These are phyloP conservation scores for Tetramorium bicarinatum DNA, from an alignment of 2,888 invertebrate genomes.

Conservation along the genomic window DNA sequence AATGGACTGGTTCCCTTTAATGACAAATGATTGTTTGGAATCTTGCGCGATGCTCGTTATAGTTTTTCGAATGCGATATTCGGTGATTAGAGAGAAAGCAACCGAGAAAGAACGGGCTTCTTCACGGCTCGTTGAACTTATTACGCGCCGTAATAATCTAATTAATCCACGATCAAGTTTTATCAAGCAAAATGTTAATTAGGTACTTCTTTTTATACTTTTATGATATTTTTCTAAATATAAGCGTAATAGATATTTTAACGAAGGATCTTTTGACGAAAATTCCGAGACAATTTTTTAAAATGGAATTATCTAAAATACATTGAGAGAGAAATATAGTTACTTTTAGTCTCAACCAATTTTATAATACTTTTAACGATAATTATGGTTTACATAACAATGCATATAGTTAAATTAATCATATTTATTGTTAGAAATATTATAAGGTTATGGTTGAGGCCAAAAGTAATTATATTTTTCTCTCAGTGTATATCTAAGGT, in stretches of 20 bases:
- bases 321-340: no score
- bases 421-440: no score
- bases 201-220: background rate
- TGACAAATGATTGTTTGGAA: background rate
- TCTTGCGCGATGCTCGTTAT: background rate
- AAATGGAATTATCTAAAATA: background rate
- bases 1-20: slow-evolving; percentile 3
- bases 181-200: background rate
- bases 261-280: background rate
- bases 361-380: no score
- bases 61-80: background rate
- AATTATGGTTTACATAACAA: no score
- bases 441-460: no score
- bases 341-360: no score
- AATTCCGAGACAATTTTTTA: background rate
- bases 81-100: slow-evolving; percentile 21
- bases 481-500: background rate
- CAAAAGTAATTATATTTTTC: no score
- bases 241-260: background rate
- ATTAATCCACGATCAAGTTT: slow-evolving; percentile 1
- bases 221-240: background rate
- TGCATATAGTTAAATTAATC: no score
- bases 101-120: background rate
- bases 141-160: background rate
- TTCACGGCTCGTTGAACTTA: slow-evolving; percentile 27